These are phyloP conservation scores for Apodemia zela DNA, from an alignment of 2,888 invertebrate genomes.

Conservation along the genomic window DNA sequence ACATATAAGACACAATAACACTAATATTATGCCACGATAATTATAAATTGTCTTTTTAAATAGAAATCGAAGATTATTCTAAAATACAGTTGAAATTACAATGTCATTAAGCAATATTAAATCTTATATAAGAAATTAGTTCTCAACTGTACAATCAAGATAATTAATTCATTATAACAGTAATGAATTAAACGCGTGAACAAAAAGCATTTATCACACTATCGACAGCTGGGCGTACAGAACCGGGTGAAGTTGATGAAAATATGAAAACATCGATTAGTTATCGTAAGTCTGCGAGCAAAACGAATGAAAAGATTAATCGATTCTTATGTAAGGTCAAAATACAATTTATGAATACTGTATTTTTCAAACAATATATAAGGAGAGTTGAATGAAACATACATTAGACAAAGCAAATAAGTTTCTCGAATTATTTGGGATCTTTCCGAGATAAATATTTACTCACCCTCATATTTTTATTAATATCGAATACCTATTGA, in stretches of 20 bases:
- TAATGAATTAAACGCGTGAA: conserved; percentile 23
- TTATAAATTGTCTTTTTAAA: conserved; percentile 51
- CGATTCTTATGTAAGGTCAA: background rate
- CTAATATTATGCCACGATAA: conserved; percentile 48
- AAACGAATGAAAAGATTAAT: conserved; percentile 3
- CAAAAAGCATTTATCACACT: conserved; percentile 21
- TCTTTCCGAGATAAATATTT: background rate
- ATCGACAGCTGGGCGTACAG: conserved; percentile 21
- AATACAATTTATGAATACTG: background rate
- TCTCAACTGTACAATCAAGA: conserved; percentile 33
- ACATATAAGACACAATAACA: conserved; percentile 36
- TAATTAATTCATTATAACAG: conserved; percentile 39
- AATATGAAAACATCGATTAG: conserved; percentile 32
- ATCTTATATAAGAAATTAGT: conserved; percentile 41
- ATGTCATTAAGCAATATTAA: conserved; percentile 40
- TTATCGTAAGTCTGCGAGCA: conserved; percentile 19
- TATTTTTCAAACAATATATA: background rate
- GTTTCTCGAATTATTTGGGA: background rate
- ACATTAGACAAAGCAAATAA: background rate
- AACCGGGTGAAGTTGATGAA: conserved; percentile 25
- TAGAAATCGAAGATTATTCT: conserved; percentile 44
- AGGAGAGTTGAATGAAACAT: background rate
- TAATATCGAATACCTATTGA: background rate
- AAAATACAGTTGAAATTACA: conserved; percentile 44
- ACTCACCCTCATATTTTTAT: background rate